Conservation (phyloP, 2,797 vertebrate species). For the Hypotaenidia philippensis region DNA sequence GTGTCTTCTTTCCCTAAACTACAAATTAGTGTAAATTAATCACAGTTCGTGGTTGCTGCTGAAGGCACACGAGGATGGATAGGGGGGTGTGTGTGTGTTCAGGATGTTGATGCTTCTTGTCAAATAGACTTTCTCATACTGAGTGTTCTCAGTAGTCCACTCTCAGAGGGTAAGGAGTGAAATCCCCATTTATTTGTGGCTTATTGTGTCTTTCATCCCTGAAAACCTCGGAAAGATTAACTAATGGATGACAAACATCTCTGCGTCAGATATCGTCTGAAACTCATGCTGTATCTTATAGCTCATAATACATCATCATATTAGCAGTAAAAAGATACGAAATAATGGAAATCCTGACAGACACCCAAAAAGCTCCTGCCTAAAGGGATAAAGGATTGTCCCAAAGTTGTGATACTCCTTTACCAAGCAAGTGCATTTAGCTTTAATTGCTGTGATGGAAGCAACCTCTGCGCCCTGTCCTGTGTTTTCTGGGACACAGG, state of each 20-base stretch:
- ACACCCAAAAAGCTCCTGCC: background rate
- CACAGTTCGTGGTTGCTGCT: conserved; percentile 12
- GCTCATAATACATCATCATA: background rate
- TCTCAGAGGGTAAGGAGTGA: conserved; percentile 48
- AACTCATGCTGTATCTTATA: background rate
- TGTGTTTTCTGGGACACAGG: background rate
- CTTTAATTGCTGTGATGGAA: fast-evolving
- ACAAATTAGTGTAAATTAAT: conserved; percentile 18
- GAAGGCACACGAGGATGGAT: conserved; percentile 7
- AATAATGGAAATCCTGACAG: background rate
- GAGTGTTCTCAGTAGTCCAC: conserved; percentile 17
- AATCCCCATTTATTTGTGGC: conserved; percentile 15
- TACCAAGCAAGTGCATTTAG: fast-evolving
- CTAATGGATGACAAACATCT: conserved; percentile 35
- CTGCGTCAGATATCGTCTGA: background rate
- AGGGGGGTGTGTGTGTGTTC: background rate
- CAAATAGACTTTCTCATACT: background rate
- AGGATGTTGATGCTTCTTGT: conserved; percentile 37
- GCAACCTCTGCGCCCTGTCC: fast-evolving
- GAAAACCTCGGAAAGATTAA: conserved; percentile 26
- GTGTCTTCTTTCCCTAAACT: conserved; percentile 1
- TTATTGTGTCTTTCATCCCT: conserved; percentile 45
- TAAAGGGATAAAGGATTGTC: background rate
- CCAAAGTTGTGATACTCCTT: background rate
- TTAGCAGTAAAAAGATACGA: background rate